phyloP scores from a whole-genome alignment of 2,888 invertebrate genomes.

The Augiades crinisus region DNA sequence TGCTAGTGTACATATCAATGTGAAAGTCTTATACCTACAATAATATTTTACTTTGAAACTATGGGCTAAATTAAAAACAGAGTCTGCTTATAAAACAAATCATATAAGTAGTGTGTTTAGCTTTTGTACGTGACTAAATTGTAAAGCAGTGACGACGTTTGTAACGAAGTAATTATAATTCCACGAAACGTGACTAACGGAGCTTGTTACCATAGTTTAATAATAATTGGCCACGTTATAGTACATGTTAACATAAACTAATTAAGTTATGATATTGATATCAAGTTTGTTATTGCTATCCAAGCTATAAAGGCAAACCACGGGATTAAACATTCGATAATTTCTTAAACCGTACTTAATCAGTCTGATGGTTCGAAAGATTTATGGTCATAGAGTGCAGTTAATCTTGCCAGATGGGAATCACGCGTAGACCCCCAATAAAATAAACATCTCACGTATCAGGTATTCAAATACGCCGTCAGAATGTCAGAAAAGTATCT shows the following conservation, averaged over 20 bases:
- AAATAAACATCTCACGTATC: slow-evolving; percentile 23
- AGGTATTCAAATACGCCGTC: slow-evolving; percentile 32
- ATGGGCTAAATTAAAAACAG: too few relatives aligned
- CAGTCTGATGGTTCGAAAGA: background rate
- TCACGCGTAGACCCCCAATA: slow-evolving; percentile 10
- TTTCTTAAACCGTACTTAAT: slow-evolving; percentile 1
- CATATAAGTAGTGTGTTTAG: too few relatives aligned
- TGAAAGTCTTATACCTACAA: too few relatives aligned
- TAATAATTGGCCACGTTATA: slow-evolving; percentile 22
- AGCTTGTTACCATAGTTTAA: background rate
- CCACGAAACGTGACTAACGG: slow-evolving; percentile 12
- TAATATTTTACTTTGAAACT: too few relatives aligned
- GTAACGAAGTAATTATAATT: slow-evolving; percentile 8
- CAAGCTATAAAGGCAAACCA: background rate
- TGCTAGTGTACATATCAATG: too few relatives aligned
- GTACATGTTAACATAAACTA: background rate
- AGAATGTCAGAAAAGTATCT: slow-evolving; percentile 38
- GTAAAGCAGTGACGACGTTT: background rate
- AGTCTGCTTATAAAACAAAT: too few relatives aligned
- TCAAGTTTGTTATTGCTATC: slow-evolving; percentile 2
- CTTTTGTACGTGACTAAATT: slow-evolving; percentile 18
- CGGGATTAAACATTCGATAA: slow-evolving; percentile 7
- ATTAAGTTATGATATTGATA: slow-evolving; percentile 12
- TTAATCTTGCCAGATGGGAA: slow-evolving; percentile 23
- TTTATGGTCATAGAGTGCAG: background rate